These are phyloP conservation scores for Drosophila sp. DNA, from an alignment of 1,140 invertebrate genomes.

Conservation along the genomic window DNA sequence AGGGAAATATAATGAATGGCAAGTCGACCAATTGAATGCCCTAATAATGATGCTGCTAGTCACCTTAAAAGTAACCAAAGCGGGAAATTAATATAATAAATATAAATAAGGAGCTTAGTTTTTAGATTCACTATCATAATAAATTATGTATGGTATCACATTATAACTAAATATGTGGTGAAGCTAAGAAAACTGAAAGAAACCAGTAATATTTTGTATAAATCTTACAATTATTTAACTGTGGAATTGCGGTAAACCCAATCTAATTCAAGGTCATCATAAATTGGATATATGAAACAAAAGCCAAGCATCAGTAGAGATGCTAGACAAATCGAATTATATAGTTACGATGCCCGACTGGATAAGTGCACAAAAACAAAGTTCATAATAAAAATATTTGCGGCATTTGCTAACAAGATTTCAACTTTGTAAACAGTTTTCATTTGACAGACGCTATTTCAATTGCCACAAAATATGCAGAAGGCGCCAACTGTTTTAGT, in stretches of 20 bases:
- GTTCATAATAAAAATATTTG: constrained; percentile 50
- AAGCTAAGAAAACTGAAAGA: too few species aligned
- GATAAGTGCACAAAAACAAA: background rate
- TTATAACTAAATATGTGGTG: too few species aligned
- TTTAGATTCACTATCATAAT: too few species aligned
- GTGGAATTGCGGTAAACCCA: too few species aligned
- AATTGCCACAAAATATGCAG: constrained; percentile 65
- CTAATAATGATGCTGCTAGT: constrained; percentile 5
- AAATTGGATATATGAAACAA: too few species aligned
- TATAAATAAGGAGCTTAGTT: background rate
- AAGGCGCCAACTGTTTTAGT: constrained; percentile 49
- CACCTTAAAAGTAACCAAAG: background rate
- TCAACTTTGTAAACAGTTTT: constrained; percentile 68
- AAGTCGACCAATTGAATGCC: constrained; percentile 7
- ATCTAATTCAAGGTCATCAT: too few species aligned
- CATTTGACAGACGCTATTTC: constrained; percentile 71
- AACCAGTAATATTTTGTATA: too few species aligned
- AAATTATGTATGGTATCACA: too few species aligned
- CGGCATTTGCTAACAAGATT: constrained; percentile 71
- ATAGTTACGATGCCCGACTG: background rate
- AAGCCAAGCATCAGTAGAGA: too few species aligned
- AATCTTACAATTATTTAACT: too few species aligned
- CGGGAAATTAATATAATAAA: background rate
- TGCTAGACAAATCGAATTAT: background rate
- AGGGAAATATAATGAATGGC: background rate